phyloP scores from a whole-genome alignment of 2,888 invertebrate species.

The Lutraria lutraria region DNA sequence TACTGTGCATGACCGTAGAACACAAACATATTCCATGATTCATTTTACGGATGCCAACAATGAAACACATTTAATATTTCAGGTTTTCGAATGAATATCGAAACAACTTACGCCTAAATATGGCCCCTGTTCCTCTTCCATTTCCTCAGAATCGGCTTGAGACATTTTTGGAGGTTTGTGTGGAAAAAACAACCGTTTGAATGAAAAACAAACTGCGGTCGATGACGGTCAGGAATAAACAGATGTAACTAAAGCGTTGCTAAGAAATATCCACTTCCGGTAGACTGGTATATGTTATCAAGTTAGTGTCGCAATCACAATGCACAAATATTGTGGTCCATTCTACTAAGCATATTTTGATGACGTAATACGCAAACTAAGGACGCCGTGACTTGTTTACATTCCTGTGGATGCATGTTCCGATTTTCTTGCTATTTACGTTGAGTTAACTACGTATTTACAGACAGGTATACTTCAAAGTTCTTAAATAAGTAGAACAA shows the following conservation, averaged over 20 bases:
- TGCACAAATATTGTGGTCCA: not conserved
- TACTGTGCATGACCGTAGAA: too few species aligned
- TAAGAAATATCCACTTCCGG: slow-evolving; percentile 43
- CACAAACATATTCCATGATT: not conserved
- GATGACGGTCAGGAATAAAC: slow-evolving; percentile 42
- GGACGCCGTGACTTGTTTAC: slow-evolving; percentile 58
- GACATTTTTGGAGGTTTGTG: slow-evolving; percentile 81
- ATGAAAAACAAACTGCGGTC: slow-evolving; percentile 22
- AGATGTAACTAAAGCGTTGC: slow-evolving; percentile 65
- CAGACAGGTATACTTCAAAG: not conserved
- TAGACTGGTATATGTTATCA: slow-evolving; percentile 32
- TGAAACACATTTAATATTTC: not conserved
- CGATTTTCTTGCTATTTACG: not conserved
- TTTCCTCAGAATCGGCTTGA: slow-evolving; percentile 85
- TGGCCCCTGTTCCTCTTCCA: slow-evolving; percentile 85
- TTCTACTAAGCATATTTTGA: not conserved
- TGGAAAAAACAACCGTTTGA: not conserved
- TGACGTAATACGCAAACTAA: slow-evolving; percentile 73
- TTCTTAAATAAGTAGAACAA: not conserved
- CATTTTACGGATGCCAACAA: not conserved
- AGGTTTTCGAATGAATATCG: not conserved
- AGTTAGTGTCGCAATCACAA: too few species aligned
- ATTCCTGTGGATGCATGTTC: slow-evolving; percentile 14
- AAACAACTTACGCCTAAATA: slow-evolving; percentile 84
- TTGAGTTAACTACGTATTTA: not conserved